Base-by-base conservation (phyloP, 2,888 invertebrate genomes). In the Leptinotarsa peninsularis region DNA sequence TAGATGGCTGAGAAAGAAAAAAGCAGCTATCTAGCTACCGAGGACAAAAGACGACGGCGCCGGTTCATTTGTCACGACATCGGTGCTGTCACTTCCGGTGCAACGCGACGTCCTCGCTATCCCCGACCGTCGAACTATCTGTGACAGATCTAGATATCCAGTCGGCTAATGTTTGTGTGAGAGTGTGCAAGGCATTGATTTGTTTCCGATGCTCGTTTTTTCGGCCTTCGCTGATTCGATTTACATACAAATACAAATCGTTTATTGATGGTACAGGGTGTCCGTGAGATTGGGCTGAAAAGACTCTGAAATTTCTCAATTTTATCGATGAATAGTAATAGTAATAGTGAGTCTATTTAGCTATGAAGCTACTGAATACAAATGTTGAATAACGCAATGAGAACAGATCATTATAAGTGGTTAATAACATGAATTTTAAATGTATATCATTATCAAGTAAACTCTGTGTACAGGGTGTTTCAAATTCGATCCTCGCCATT, bases 61-160 rank as follows among this genome's bases (percentile, higher is more conserved):
- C 87, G 87, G 86, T 87, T 87, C 88, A 88, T 88, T 88, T 88
- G 87, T 88, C 87, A 88, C 84, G 86, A 85, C 87, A 86, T 87
- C 86, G 85, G 84, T 82, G 86, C 86, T 85, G 87, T 87, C 87
- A 86, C 86, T 87, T 87, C 87, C 87, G 86, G 86, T 83, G 82
- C 78, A 81, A 56, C 18, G 56, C 68, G 49, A 15, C 27, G 33
- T 54, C 73, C 60, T 67, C 63, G 49, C 66, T 56, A 23, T 66
- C 70, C 69, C 73, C 56, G 33, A 49, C 73, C 75, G 60, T 66
- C 75, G 67, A 68, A 75, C 73, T 75, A 76, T 76, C 74, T 72
- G 74, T 75, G 77, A 76, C 76, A 77, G 77, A 77, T 76, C 75
- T 74, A 72, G 75, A 77, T 77, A 76, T 76, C 76, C 68, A 73